Percentiles rank a stretch among this genome's conserved stretches.
phyloP scores from a whole-genome alignment of 2,113 vertebrate genomes.

The Microtus richardsoni region DNA sequence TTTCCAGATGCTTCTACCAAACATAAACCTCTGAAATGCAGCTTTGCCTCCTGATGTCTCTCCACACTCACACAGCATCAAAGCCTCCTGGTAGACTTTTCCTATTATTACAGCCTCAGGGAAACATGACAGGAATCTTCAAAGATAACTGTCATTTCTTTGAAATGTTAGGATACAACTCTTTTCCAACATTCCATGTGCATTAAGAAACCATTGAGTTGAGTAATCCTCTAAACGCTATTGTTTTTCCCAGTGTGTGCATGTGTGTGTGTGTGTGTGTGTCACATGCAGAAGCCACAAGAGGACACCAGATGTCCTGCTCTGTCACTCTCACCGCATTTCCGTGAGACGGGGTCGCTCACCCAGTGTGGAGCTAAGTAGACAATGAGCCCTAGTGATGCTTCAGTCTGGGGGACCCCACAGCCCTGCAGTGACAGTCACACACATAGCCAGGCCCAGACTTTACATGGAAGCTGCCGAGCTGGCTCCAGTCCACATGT shows the following conservation, averaged over 20 bases:
- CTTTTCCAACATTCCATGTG: neutral
- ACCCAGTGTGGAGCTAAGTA: too few relatives aligned
- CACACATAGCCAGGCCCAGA: neutral
- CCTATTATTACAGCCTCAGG: slow-evolving; percentile 25
- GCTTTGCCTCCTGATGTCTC: neutral
- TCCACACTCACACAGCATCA: neutral
- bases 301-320: too few relatives aligned
- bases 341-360: neutral
- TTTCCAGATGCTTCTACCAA: neutral
- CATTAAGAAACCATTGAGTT: slow-evolving; percentile 3
- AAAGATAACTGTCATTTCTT: slow-evolving; percentile 42
- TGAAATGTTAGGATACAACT: slow-evolving; percentile 33
- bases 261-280: neutral
- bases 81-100: neutral
- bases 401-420: neutral
- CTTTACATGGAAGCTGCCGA: too few relatives aligned
- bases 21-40: slow-evolving; percentile 25
- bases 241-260: neutral
- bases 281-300: neutral
- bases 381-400: neutral
- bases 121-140: slow-evolving; percentile 13
- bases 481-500: too few relatives aligned
- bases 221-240: slow-evolving; percentile 22
- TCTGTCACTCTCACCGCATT: too few relatives aligned
- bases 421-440: neutral